Percentiles rank a stretch among this genome's conserved stretches.
phyloP scores from a whole-genome alignment of 2,888 invertebrate genomes.

The Diaprepes abbreviatus region DNA sequence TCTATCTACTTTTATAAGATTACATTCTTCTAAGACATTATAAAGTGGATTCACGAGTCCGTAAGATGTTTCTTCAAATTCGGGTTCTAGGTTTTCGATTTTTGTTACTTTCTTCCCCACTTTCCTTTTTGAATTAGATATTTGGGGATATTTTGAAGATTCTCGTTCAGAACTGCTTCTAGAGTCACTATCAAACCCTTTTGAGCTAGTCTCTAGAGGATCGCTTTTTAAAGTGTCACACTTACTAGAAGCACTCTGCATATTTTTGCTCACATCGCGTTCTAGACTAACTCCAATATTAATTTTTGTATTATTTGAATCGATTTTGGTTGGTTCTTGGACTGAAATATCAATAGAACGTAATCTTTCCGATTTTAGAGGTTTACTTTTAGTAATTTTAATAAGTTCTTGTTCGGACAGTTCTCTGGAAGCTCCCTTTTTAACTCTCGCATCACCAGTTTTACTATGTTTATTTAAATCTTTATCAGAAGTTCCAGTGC shows the following conservation, averaged over 20 bases:
- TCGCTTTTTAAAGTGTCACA: not conserved
- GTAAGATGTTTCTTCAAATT: conserved; percentile 24
- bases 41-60: conserved; percentile 38
- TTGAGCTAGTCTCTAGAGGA: not conserved
- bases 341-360: not conserved
- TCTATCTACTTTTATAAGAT: conserved; percentile 8
- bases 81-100: not conserved
- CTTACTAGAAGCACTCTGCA: not conserved
- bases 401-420: not conserved
- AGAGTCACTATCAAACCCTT: conserved; percentile 14
- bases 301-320: not conserved
- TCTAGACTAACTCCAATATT: no score
- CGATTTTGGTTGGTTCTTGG: not conserved
- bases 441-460: not conserved
- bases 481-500: not conserved
- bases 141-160: conserved; percentile 30
- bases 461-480: not conserved
- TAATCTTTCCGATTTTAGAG: not conserved
- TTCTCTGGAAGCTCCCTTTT: not conserved
- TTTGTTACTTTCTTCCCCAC: conserved; percentile 1
- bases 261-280: not conserved
- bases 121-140: conserved; percentile 14
- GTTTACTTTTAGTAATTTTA: not conserved
- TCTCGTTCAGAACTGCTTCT: conserved; percentile 39
- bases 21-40: conserved; percentile 33